Evolutionary conservation across 2,888 invertebrate species (phyloP).

Genomic region (Anoplius nigerrimus): DNA sequence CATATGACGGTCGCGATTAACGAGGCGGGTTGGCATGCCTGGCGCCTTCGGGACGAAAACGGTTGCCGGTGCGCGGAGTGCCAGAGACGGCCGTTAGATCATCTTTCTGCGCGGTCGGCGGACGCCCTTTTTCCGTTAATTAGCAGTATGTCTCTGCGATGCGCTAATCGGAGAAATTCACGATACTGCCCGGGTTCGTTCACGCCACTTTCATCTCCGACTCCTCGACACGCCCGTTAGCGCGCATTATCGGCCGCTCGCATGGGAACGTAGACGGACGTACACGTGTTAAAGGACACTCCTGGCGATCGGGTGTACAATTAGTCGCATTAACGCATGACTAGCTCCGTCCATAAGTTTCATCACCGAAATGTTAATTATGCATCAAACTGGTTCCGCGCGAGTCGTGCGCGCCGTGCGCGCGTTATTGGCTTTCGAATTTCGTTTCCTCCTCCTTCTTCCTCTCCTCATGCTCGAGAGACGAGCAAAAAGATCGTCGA

Average conservation of each 20-base stretch:
- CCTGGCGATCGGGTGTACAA: not conserved
- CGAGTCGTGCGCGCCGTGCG: constrained; percentile 23
- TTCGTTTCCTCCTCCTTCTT: constrained; percentile 52
- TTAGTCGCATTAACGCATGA: constrained; percentile 14
- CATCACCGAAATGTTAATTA: constrained; percentile 36
- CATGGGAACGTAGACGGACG: no score
- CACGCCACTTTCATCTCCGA: not conserved
- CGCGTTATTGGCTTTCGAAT: constrained; percentile 56
- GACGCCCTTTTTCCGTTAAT: constrained; percentile 24
- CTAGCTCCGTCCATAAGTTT: constrained; percentile 22
- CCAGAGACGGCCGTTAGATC: no score
- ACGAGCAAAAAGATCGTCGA: constrained; percentile 18
- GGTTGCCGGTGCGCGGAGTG: no score
- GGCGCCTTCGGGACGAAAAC: no score
- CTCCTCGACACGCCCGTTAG: not conserved
- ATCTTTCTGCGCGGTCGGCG: no score
- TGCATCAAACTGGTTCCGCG: constrained; percentile 30
- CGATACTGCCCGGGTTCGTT: constrained; percentile 8
- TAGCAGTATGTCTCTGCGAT: constrained; percentile 22
- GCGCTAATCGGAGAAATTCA: constrained; percentile 56
- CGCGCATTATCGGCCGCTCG: not conserved
- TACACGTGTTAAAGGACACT: constrained; percentile 32
- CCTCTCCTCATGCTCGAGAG: no score
- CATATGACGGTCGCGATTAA: constrained; percentile 17
- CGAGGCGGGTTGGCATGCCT: constrained; percentile 35